Evolutionary conservation across 2,888 invertebrate genomes (phyloP), one percentile per base, ranked within the genome.

Genomic region (Diplazon laetatorius): DNA sequence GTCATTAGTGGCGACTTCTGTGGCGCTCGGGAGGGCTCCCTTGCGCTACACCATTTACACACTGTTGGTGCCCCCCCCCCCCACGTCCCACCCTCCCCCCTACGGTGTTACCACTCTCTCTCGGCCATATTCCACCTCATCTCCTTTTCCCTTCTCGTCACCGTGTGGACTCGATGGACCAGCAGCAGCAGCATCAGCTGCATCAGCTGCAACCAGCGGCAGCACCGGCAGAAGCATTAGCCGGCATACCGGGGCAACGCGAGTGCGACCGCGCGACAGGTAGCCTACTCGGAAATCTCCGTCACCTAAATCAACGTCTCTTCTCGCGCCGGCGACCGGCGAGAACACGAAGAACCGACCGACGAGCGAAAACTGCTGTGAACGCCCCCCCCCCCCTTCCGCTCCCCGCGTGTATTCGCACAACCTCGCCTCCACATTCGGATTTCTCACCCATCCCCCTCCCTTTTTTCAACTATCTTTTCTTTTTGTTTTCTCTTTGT

Each of bases 1-100:
- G 88, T 89, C 89, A 89, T 89, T 89, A 89, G 89, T 86, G 86
- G 88, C 85, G 85, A 88, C 85, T 86, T 88, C 87, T 86, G 87
- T 84, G 83, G 84, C 82, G 83, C 85, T 84, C 83, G 76, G 82
- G 84, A 84, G 84, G 82, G 83, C 85, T 74, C 80, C 83, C 84
- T 75, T 79, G 70, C 70, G 44, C 63, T 77, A 72, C 68, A 75
- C 66, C 71, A 59, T 62, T 71, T 62, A 55, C 60, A 60, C 55
- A 69, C 74, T 18, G 68, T 57, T 14, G 39, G 37, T 55, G 76
- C 68, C 65, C 69, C 69, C 59, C 39, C 59, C 74, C 60, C 79
- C 50, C 44, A 76, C 55, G 70, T 78, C 14, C n/a, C n/a, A n/a
- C n/a, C n/a, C n/a, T n/a, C n/a, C n/a, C n/a, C n/a, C n/a, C n/a